Base-by-base conservation (phyloP, 2,888 invertebrate species). In the Morpho deidamia region DNA sequence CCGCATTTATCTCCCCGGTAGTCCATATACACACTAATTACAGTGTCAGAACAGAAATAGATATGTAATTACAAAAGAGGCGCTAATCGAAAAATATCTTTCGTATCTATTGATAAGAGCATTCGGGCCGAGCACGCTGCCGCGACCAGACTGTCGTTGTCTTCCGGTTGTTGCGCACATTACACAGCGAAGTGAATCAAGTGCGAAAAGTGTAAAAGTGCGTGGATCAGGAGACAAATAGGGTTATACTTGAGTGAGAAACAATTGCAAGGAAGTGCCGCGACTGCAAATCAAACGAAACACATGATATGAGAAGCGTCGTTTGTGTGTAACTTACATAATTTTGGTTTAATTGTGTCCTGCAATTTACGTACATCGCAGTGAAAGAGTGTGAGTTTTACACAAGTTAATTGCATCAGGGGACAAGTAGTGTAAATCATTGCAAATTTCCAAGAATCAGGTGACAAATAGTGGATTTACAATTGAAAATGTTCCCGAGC, bases 21-120 rank as follows among this genome's bases (percentile, higher is more conserved):
- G 23, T 23, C 23, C 23, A 23, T 37, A 7, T 7, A 37, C n/a
- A 37, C n/a, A 37, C 37, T 37, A 37, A 37, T 37, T 37, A 37
- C n/a, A 37, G 4, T 37, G 37, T 37, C 37, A 37, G 9, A 37
- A 37, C 37, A 37, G 9, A 37, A 37, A 37, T 37, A 37, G 37
- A 37, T 37, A 37, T n/a, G 40, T 48, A 48, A 48, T n/a, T 11
- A n/a, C 12, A 11, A 45, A 45, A 41, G 32, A n/a, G 32, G 34
- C 40, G n/a, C 40, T 48, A 33, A 48, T 53, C 51, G 40, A 42
- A 23, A 23, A 23, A 45, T 59, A 60, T 58, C 55, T 49, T 32
- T 46, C 40, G 12, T 56, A 60, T 55, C 60, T 23, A 23, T 23
- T 51, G 60, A 60, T 60, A 60, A 60, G 34, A 51, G 48, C 54